phyloP scores from a whole-genome alignment of 1,140 invertebrate species.

The Lucilia cuprina region DNA sequence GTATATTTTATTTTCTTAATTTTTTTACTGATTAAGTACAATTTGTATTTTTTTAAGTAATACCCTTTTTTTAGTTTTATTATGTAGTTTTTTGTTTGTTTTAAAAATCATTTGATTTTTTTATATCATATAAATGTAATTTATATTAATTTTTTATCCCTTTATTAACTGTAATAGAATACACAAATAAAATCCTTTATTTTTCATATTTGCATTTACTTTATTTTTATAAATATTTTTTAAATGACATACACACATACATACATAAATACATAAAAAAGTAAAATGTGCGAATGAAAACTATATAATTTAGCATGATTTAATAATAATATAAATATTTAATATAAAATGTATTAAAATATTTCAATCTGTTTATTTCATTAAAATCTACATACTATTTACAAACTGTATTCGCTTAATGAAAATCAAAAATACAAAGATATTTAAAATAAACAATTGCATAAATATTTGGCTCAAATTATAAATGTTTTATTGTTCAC shows the following conservation, averaged over 20 bases:
- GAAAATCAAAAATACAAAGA: background rate
- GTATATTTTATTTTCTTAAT: conserved; percentile 37
- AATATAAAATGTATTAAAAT: background rate
- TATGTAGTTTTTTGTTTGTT: background rate
- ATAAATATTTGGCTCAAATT: conserved; percentile 52
- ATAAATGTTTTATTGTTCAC: conserved; percentile 20
- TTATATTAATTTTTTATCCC: background rate
- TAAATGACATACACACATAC: background rate
- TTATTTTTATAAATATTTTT: background rate
- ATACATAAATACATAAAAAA: background rate
- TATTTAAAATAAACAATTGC: conserved; percentile 47
- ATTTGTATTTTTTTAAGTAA: conserved; percentile 28
- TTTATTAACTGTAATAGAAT: conserved; percentile 4
- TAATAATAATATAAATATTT: too few species aligned
- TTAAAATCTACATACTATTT: background rate
- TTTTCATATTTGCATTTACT: conserved; percentile 9
- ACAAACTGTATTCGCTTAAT: background rate
- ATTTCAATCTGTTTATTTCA: background rate
- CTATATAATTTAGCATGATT: background rate
- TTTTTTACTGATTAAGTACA: conserved; percentile 31
- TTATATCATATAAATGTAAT: background rate
- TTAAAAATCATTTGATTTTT: background rate
- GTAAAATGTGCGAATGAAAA: background rate
- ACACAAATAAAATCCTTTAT: conserved; percentile 17
- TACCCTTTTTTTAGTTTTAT: conserved; percentile 38